Percentiles rank a stretch among this genome's conserved stretches.
Evolutionary conservation across 2,888 invertebrate species (phyloP).

Genomic region (Malthinus seriepunctatus): DNA sequence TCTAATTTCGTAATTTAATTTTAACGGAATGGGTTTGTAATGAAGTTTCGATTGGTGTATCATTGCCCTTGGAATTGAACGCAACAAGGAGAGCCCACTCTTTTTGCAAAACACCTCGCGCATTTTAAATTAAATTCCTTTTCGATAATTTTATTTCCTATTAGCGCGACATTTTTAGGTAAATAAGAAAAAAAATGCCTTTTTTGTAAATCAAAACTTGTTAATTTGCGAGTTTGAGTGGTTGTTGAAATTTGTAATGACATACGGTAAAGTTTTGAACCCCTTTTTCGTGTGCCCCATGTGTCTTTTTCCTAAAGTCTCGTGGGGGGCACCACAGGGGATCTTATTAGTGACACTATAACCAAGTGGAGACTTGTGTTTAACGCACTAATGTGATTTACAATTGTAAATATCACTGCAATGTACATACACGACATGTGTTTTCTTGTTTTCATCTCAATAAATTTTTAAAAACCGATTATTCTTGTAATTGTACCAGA

Average conservation of each 20-base stretch:
- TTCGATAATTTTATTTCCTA: neutral
- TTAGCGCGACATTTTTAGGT: neutral
- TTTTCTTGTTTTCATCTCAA: constrained; percentile 29
- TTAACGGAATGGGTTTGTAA: constrained; percentile 31
- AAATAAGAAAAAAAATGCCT: neutral
- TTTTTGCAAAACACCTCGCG: constrained; percentile 4
- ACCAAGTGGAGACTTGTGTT: constrained; percentile 30
- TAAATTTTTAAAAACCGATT: constrained; percentile 9
- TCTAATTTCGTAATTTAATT: constrained; percentile 31
- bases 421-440: constrained; percentile 25
- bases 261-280: constrained; percentile 23
- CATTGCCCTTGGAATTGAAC: constrained; percentile 19
- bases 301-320: constrained; percentile 20
- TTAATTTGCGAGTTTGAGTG: neutral
- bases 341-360: constrained; percentile 31
- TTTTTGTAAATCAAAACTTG: neutral
- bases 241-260: constrained; percentile 8
- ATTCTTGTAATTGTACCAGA: constrained; percentile 12
- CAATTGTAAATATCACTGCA: constrained; percentile 28
- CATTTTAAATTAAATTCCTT: constrained; percentile 6
- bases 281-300: constrained; percentile 21
- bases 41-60: constrained; percentile 33
- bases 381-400: constrained; percentile 29
- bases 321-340: constrained; percentile 25
- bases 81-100: constrained; percentile 2